These are phyloP conservation scores for Melanotaenia parkinsoni DNA, from an alignment of 2,797 vertebrate species.

Conservation along the genomic window DNA sequence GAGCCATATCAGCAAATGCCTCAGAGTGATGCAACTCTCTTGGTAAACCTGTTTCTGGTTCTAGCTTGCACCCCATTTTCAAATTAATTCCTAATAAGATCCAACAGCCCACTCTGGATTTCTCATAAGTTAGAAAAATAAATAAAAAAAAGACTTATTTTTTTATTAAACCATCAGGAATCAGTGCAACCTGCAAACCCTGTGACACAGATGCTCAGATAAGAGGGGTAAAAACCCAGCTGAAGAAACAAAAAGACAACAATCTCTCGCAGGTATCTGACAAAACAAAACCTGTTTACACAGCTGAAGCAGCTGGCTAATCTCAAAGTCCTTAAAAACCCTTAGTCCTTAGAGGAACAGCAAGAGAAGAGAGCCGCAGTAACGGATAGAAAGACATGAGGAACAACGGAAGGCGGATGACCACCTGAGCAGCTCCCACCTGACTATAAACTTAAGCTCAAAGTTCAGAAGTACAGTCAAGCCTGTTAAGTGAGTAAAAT, in stretches of 20 bases:
- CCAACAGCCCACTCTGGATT: slow-evolving; percentile 26
- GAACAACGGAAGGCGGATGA: slow-evolving; percentile 10
- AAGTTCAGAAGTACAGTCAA: slow-evolving; percentile 39
- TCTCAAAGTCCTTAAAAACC: slow-evolving; percentile 10
- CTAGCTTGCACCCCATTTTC: slow-evolving; percentile 9
- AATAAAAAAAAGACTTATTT: slow-evolving; percentile 18
- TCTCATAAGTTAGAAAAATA: not conserved
- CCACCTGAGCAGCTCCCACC: slow-evolving; percentile 23
- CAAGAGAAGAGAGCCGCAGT: slow-evolving; percentile 15
- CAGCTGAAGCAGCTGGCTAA: slow-evolving; percentile 58
- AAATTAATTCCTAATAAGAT: slow-evolving; percentile 35
- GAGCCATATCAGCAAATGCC: slow-evolving; percentile 48
- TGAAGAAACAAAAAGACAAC: slow-evolving; percentile 68
- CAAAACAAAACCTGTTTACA: slow-evolving; percentile 60
- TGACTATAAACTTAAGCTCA: slow-evolving; percentile 53
- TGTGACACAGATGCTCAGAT: slow-evolving; percentile 30
- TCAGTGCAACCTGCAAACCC: slow-evolving; percentile 22
- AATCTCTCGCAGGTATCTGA: slow-evolving; percentile 65
- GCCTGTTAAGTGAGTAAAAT: slow-evolving; percentile 23
- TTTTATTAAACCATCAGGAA: slow-evolving; percentile 8
- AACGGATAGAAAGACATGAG: not conserved
- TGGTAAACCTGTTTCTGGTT: slow-evolving; percentile 27
- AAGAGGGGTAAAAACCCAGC: slow-evolving; percentile 40
- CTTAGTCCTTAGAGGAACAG: slow-evolving; percentile 10
- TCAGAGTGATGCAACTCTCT: slow-evolving; percentile 53